Conservation (phyloP, 2,797 vertebrate species). For the Oryzias sinensis region DNA sequence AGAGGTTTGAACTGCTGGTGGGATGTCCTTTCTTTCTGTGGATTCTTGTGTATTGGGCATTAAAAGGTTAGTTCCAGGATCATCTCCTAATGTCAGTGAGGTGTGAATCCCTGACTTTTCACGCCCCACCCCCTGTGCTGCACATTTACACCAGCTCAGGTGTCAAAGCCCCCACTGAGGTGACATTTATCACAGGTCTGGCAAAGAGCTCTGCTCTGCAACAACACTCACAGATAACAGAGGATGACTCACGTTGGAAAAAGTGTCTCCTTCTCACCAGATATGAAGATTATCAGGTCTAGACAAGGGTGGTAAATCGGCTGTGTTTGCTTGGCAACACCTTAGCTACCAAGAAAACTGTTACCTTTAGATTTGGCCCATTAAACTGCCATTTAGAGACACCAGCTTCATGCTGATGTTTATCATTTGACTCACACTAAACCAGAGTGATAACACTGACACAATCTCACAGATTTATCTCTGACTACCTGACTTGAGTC, state of each 20-base stretch:
- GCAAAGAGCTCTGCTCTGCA: conserved; percentile 56
- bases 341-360: not conserved
- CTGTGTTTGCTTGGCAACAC: conserved; percentile 9
- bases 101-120: conserved; percentile 67
- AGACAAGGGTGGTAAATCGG: conserved; percentile 32
- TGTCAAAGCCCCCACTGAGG: conserved; percentile 76
- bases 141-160: conserved; percentile 63
- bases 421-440: conserved; percentile 13
- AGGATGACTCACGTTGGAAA: conserved; percentile 44
- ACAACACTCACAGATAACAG: conserved; percentile 40
- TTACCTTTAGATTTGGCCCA: conserved; percentile 7
- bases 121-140: conserved; percentile 24
- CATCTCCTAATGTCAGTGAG: conserved; percentile 66
- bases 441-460: conserved; percentile 17
- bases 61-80: conserved; percentile 65
- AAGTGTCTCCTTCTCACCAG: conserved; percentile 45
- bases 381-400: conserved; percentile 12
- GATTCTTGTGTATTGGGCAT: conserved; percentile 30
- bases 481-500: conserved; percentile 53
- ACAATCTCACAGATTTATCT: conserved; percentile 49
- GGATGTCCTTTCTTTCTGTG: conserved; percentile 2
- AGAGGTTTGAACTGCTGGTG: no score
- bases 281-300: conserved; percentile 54
- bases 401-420: conserved; percentile 13
- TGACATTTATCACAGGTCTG: conserved; percentile 73